These are phyloP conservation scores for Drosophila macrospina DNA, from an alignment of 2,888 invertebrate species.

Conservation along the genomic window DNA sequence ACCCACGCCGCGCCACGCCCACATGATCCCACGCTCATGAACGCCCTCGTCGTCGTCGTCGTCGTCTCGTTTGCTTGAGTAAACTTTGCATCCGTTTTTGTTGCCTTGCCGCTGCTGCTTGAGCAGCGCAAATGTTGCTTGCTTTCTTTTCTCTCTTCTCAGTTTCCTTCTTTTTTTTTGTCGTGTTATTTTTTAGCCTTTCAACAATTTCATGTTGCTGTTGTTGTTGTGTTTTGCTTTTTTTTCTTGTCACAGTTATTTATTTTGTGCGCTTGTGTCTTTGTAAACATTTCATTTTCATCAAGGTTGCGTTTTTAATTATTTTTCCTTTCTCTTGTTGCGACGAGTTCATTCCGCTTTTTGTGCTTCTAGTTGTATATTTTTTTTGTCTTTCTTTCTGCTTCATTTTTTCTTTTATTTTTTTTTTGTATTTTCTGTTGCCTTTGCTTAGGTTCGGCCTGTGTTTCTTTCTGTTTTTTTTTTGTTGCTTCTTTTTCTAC, in stretches of 20 bases:
- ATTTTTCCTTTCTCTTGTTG: slow-evolving; percentile 80
- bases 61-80: slow-evolving; percentile 62
- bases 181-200: slow-evolving; percentile 60
- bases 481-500: slow-evolving; percentile 62
- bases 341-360: slow-evolving; percentile 52
- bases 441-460: slow-evolving; percentile 62
- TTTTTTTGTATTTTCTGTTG: slow-evolving; percentile 9
- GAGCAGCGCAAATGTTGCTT: slow-evolving; percentile 63
- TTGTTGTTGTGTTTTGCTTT: background rate
- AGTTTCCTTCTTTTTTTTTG: slow-evolving; percentile 20
- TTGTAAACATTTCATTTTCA: slow-evolving; percentile 83
- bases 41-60: no score
- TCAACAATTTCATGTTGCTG: slow-evolving; percentile 47
- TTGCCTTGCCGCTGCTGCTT: slow-evolving; percentile 67
- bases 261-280: slow-evolving; percentile 69
- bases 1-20: slow-evolving; percentile 5
- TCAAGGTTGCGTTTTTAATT: slow-evolving; percentile 85
- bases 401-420: slow-evolving; percentile 21
- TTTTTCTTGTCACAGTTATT: slow-evolving; percentile 65
- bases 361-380: slow-evolving; percentile 24
- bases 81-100: slow-evolving; percentile 79
- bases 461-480: no score
- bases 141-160: slow-evolving; percentile 28
- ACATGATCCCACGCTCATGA: background rate
- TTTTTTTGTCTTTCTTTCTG: background rate